Evolutionary conservation across 2,888 invertebrate species (phyloP).

Genomic region (Lasioglossum figueresi): DNA sequence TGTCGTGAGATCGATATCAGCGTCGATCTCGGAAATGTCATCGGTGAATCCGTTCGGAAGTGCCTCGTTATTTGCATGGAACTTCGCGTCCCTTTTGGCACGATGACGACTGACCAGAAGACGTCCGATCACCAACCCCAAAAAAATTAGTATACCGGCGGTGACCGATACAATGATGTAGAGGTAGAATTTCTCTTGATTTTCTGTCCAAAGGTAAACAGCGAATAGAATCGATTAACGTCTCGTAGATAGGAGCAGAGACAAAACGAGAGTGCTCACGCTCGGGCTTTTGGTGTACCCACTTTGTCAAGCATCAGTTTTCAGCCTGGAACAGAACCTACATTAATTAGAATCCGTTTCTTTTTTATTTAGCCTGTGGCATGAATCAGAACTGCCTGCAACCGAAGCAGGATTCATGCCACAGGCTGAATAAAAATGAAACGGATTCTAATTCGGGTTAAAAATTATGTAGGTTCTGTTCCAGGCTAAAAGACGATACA

Average conservation of each 20-base stretch:
- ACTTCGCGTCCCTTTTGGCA: constrained; percentile 88
- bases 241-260: neutral
- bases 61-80: constrained; percentile 90
- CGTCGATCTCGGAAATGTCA: constrained; percentile 94
- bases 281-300: too few relatives aligned
- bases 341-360: too few relatives aligned
- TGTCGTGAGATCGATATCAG: constrained; percentile 90
- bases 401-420: too few relatives aligned
- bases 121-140: constrained; percentile 89
- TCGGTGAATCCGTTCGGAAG: constrained; percentile 93
- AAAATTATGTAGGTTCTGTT: too few relatives aligned
- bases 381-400: too few relatives aligned
- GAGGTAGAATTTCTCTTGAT: constrained; percentile 92
- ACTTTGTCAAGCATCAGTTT: too few relatives aligned
- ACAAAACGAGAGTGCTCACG: too few relatives aligned
- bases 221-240: neutral
- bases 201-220: constrained; percentile 85
- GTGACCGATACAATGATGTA: constrained; percentile 92
- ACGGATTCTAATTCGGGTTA: too few relatives aligned
- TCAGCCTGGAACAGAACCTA: too few relatives aligned
- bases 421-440: too few relatives aligned
- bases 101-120: constrained; percentile 89
- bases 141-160: constrained; percentile 89
- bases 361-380: too few relatives aligned
- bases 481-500: too few relatives aligned